Conservation (phyloP, 2,113 vertebrate genomes). For the Anhinga rufa region DNA sequence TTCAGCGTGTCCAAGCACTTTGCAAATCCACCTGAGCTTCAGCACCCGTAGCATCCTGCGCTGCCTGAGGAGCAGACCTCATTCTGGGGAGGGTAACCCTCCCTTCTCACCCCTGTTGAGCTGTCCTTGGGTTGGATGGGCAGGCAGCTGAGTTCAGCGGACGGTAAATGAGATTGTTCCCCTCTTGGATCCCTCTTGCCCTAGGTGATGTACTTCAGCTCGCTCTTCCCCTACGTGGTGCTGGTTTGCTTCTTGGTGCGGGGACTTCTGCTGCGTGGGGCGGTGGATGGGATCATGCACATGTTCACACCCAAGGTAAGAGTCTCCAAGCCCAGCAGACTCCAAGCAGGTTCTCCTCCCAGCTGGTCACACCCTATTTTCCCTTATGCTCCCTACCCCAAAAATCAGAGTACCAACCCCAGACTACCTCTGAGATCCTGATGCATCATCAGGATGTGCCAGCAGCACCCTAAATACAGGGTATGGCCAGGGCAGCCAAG, state of each 20-base stretch:
- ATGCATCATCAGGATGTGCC: not conserved
- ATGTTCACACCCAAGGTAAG: slow-evolving; percentile 99
- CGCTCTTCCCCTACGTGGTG: slow-evolving; percentile 95
- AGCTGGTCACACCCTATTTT: not conserved
- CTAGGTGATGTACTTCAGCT: slow-evolving; percentile 99
- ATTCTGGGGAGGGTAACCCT: not conserved
- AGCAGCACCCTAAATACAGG: not conserved
- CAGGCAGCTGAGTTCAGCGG: not conserved
- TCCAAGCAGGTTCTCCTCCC: not conserved
- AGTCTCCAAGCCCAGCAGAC: not conserved
- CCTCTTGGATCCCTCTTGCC: not conserved
- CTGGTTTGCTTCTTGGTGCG: slow-evolving; percentile 97
- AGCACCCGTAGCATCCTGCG: not conserved
- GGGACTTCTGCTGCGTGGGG: slow-evolving; percentile 88
- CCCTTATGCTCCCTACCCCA: not conserved
- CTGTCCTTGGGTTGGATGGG: not conserved
- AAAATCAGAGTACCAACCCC: not conserved
- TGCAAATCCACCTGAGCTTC: not conserved
- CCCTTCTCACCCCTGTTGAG: not conserved
- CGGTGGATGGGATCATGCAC: slow-evolving; percentile 93
- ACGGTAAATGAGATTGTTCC: not conserved
- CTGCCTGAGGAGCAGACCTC: not conserved
- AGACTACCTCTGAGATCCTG: accelerated
- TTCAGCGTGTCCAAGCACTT: not conserved
- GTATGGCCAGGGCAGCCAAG: not conserved